Evolutionary conservation across 2,797 vertebrate species (phyloP).

Genomic region (Sciaenops ocellatus): DNA sequence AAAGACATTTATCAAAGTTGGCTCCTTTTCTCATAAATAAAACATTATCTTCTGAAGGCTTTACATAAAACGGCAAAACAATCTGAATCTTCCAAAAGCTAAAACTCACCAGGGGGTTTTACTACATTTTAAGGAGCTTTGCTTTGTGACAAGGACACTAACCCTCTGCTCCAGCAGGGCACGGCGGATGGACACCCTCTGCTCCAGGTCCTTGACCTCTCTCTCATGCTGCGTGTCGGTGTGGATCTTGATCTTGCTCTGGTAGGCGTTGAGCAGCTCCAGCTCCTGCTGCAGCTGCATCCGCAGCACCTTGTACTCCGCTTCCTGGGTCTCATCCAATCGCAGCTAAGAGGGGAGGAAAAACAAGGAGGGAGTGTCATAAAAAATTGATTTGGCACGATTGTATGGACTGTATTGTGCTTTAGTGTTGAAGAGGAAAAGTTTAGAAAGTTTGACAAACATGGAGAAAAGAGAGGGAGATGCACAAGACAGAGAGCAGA

Average conservation of each 20-base stretch:
- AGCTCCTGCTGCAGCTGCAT: slow-evolving; percentile 96
- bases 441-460: slow-evolving; percentile 19
- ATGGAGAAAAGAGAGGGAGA: slow-evolving; percentile 15
- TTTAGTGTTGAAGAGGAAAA: slow-evolving; percentile 19
- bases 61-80: neutral
- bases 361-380: slow-evolving; percentile 4
- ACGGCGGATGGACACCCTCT: slow-evolving; percentile 92
- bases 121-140: slow-evolving; percentile 30
- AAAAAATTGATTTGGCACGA: slow-evolving; percentile 16
- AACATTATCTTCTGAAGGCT: no score
- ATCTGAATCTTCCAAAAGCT: neutral
- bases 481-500: slow-evolving; percentile 16
- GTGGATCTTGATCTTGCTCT: slow-evolving; percentile 97
- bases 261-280: slow-evolving; percentile 94
- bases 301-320: slow-evolving; percentile 92
- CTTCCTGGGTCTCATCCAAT: slow-evolving; percentile 94
- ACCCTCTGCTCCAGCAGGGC: slow-evolving; percentile 94
- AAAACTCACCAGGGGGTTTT: slow-evolving; percentile 7
- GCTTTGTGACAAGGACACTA: slow-evolving; percentile 46
- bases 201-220: slow-evolving; percentile 93
- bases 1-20: no score
- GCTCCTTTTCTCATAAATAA: no score
- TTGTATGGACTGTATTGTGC: neutral
- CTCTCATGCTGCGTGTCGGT: slow-evolving; percentile 93
- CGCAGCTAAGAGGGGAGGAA: slow-evolving; percentile 83